phyloP scores from a whole-genome alignment of 1,140 invertebrate genomes.

The Aculops lycopersici region DNA sequence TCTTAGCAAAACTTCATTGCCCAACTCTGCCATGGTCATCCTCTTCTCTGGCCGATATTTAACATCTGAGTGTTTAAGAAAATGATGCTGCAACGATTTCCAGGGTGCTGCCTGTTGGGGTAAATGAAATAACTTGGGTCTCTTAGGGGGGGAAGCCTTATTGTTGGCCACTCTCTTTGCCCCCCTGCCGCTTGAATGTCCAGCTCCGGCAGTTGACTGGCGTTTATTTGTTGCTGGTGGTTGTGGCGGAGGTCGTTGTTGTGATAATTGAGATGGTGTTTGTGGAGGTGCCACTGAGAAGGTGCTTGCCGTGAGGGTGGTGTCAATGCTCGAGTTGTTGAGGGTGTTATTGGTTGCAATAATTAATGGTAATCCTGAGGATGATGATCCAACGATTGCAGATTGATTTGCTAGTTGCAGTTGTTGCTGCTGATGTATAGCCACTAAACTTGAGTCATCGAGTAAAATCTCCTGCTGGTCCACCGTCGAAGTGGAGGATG shows the following conservation, averaged over 20 bases:
- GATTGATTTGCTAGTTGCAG: background rate
- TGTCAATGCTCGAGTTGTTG: no score
- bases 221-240: no score
- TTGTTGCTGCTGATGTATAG: background rate
- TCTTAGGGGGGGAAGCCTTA: background rate
- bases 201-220: no score
- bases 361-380: no score
- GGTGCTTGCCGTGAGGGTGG: no score
- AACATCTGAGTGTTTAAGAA: conserved; percentile 51
- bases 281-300: no score
- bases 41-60: conserved; percentile 46
- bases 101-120: conserved; percentile 14
- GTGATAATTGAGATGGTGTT: no score
- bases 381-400: no score
- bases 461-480: background rate
- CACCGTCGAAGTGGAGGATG: background rate
- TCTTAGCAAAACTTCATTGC: conserved; percentile 55
- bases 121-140: background rate
- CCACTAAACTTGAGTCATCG: background rate
- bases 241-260: no score
- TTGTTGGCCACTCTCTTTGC: no score
- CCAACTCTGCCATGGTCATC: conserved; percentile 49
- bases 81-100: conserved; percentile 38
- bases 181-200: no score
- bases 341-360: no score